These are phyloP conservation scores for Heliconius erato DNA, from an alignment of 2,888 invertebrate genomes.

Conservation along the genomic window DNA sequence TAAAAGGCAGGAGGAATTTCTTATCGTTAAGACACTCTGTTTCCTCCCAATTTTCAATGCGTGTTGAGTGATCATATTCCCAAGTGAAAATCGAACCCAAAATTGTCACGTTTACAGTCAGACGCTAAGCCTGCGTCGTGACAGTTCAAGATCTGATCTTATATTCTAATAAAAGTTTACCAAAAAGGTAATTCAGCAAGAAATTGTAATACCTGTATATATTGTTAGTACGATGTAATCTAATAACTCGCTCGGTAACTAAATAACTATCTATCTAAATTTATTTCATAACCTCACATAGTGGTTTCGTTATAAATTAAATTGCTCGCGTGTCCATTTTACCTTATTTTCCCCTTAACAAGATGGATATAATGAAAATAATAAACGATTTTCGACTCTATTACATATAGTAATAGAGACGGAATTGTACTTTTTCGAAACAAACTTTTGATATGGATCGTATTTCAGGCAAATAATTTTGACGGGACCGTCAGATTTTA, in stretches of 20 bases:
- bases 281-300: slow-evolving; percentile 44
- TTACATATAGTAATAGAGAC: not conserved
- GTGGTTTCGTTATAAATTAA: slow-evolving; percentile 47
- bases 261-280: slow-evolving; percentile 23
- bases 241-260: not conserved
- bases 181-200: not conserved
- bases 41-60: not conserved
- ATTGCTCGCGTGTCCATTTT: slow-evolving; percentile 47
- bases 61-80: not conserved
- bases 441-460: slow-evolving; percentile 39
- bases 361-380: not conserved
- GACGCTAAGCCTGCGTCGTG: not conserved
- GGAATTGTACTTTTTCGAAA: not conserved
- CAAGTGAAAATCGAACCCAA: not conserved
- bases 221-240: not conserved
- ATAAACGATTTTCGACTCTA: slow-evolving; percentile 9
- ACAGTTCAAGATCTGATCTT: too few relatives aligned
- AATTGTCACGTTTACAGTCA: not conserved
- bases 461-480: slow-evolving; percentile 46
- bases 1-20: too few relatives aligned
- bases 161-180: too few relatives aligned
- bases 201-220: not conserved
- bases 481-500: slow-evolving; percentile 49
- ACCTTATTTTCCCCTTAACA: slow-evolving; percentile 31
- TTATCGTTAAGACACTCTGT: too few relatives aligned